phyloP scores from a whole-genome alignment of 1,140 invertebrate genomes.

The Panulirus ornatus region DNA sequence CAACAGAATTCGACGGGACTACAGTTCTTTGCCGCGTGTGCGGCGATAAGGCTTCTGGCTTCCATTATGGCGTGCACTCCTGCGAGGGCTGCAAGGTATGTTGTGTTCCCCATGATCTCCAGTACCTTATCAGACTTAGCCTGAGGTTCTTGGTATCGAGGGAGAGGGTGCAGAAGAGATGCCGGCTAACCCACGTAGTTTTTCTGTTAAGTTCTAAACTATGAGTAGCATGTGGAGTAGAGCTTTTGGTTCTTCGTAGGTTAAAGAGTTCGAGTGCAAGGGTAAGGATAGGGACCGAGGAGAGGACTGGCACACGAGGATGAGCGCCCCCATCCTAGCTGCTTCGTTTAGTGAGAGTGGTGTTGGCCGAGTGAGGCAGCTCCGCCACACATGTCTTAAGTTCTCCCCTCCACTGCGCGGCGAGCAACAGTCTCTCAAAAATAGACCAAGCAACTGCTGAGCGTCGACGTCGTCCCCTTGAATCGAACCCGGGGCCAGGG shows the following conservation, averaged over 20 bases:
- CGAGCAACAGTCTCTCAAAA: slow-evolving; percentile 64
- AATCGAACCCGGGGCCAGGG: slow-evolving; percentile 56
- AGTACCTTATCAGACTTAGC: too few species aligned
- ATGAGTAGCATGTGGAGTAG: too few species aligned
- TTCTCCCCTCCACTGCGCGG: slow-evolving; percentile 18
- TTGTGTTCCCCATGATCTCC: too few species aligned
- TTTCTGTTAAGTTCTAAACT: too few species aligned
- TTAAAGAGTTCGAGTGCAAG: too few species aligned
- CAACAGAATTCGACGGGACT: slow-evolving; percentile 99
- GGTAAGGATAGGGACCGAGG: too few species aligned
- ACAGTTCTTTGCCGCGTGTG: slow-evolving; percentile 99
- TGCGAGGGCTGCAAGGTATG: slow-evolving; percentile 99
- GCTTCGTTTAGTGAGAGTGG: slow-evolving; percentile 18
- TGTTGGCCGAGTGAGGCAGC: neutral
- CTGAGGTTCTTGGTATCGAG: too few species aligned
- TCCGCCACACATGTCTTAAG: neutral
- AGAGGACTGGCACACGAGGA: too few species aligned
- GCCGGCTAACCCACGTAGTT: too few species aligned
- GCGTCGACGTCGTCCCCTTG: slow-evolving; percentile 42
- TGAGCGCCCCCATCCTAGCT: slow-evolving; percentile 4
- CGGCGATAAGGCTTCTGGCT: slow-evolving; percentile 98
- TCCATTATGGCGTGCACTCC: slow-evolving; percentile 99
- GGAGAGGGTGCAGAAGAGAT: too few species aligned
- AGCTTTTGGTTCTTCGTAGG: too few species aligned
- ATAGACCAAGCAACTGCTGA: slow-evolving; percentile 65